A percentile compares a stretch with the other conserved stretches of the same genome.
Conservation (phyloP, 2,888 invertebrate genomes). For the Liposcelis brunnea region DNA sequence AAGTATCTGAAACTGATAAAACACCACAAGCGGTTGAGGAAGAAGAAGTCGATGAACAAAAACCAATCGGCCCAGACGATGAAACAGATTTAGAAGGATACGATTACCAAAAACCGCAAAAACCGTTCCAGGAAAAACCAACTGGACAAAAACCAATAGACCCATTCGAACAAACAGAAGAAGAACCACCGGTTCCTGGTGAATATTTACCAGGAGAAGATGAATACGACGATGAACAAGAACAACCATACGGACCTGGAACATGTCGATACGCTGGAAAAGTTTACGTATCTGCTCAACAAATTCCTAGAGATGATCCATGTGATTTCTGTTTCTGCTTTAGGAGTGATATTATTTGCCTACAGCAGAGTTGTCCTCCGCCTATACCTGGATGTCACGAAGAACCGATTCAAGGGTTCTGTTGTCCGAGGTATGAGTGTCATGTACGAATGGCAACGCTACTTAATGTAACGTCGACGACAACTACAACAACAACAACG, state of each 20-base stretch:
- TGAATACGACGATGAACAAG: conserved; percentile 62
- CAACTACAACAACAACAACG: conserved; percentile 62
- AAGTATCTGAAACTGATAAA: conserved; percentile 10
- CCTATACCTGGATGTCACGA: conserved; percentile 83
- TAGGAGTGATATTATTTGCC: conserved; percentile 85
- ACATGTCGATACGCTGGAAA: conserved; percentile 85
- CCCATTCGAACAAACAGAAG: conserved; percentile 14
- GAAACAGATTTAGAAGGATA: neutral
- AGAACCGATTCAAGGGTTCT: conserved; percentile 84
- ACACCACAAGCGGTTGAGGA: conserved; percentile 7
- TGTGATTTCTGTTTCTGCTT: conserved; percentile 97
- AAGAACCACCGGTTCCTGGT: conserved; percentile 15
- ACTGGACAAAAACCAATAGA: conserved; percentile 13
- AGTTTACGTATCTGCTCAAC: conserved; percentile 85
- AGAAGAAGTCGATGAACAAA: conserved; percentile 14
- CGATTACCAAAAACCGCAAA: conserved; percentile 14
- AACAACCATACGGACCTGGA: conserved; percentile 64
- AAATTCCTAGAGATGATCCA: conserved; percentile 85
- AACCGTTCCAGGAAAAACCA: conserved; percentile 6
- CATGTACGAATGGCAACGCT: conserved; percentile 74
- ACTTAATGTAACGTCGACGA: conserved; percentile 69
- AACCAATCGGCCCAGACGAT: conserved; percentile 12
- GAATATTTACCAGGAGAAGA: conserved; percentile 31
- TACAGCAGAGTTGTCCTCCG: conserved; percentile 89
- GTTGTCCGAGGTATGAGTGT: conserved; percentile 87